Evolutionary conservation across 2,888 invertebrate species (phyloP), one percentile per base, ranked within the genome.

Genomic region (Melangyna quadrimaculata): DNA sequence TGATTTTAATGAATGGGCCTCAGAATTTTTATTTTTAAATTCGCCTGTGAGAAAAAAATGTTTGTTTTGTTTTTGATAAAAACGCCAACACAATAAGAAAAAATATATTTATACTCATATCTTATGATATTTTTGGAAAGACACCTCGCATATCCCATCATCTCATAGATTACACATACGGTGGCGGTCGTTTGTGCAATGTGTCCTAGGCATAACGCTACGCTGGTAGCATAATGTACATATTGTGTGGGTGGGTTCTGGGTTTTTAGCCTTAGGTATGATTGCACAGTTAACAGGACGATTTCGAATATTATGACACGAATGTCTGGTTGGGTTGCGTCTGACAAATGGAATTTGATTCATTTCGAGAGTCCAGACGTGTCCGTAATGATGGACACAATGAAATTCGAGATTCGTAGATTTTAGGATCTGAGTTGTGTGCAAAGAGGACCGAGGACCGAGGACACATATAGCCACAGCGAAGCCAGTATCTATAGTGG

Each of bases 261-360:
- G 51, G 32, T 37, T 35, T 51, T 72, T 61, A 61, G 69, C 70
- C 78, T 78, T 70, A 43, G 61, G 74, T 22, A 70, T 57, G 81
- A 57, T 67, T 86, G 57, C 81, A 65, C 57, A 77, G 73, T 73
- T 86, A 86, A 81, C 73, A 69, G 40, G 63, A 78, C 77, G 73
- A 86, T 70, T 81, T 78, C 73, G 86, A 81, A 86, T 86, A 73
- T 81, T 86, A 78, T 78, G 86, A 78, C 86, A 78, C 77, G 63
- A 78, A 63, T 73, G 81, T 53, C 73, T 78, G 63, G 67, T 80
- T 72, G 71, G 72, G 80, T 77, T 61, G 80, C 75, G 78, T 81
- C 77, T 69, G 57, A 86, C 81, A 73, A 86, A 78, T 81, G 77
- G 65, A 86, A 81, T 86, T 78, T 78, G 73, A 81, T 86, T 78